Conservation (phyloP, 2,113 vertebrate species). For the Crocuta crocuta region DNA sequence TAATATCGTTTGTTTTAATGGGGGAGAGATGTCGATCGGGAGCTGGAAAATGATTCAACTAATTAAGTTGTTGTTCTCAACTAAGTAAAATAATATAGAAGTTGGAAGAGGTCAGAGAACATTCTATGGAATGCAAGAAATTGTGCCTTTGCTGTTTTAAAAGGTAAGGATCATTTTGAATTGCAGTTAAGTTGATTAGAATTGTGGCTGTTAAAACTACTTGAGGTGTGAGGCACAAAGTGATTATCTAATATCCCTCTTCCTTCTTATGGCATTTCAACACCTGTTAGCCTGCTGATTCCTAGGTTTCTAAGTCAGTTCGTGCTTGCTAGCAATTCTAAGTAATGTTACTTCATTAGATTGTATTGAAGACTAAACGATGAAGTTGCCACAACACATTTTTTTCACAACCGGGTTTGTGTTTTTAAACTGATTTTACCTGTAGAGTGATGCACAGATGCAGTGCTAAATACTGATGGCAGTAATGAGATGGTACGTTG, state of each 20-base stretch:
- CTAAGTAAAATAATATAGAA: conserved; percentile 9
- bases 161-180: conserved; percentile 20
- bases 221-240: conserved; percentile 22
- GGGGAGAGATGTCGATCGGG: background rate
- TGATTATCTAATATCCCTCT: conserved; percentile 53
- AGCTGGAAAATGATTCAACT: background rate
- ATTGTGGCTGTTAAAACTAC: conserved; percentile 46
- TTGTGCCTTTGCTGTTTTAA: background rate
- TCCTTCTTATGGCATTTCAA: conserved; percentile 59
- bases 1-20: conserved; percentile 27
- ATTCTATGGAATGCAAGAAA: background rate
- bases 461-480: conserved; percentile 45
- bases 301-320: conserved; percentile 51
- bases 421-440: conserved; percentile 49
- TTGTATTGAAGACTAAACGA: conserved; percentile 28
- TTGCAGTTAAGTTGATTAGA: conserved; percentile 54
- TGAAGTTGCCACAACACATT: background rate
- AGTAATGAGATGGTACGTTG: conserved; percentile 39
- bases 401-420: conserved; percentile 47
- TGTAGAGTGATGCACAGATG: conserved; percentile 31
- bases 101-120: background rate
- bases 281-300: conserved; percentile 68
- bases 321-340: conserved; percentile 52
- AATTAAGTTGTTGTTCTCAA: background rate
- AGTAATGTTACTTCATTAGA: conserved; percentile 61